phyloP scores from a whole-genome alignment of 2,888 invertebrate species.

The Gisinianus flammeolus region DNA sequence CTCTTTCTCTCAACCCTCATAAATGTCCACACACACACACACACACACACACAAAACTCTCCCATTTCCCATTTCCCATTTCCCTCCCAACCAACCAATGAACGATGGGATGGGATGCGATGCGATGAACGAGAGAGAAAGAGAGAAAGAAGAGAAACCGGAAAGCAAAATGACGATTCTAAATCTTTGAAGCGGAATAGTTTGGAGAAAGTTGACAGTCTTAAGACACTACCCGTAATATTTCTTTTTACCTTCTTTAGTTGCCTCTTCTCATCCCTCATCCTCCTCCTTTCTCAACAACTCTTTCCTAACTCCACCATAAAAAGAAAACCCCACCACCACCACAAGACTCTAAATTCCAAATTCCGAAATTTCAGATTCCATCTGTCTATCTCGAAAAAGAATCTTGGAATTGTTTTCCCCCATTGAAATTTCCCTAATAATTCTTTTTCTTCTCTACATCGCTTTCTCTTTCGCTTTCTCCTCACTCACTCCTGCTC shows the following conservation, averaged over 20 bases:
- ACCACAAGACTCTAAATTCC: neutral
- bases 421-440: neutral
- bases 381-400: neutral
- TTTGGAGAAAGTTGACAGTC: neutral
- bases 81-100: too few relatives aligned
- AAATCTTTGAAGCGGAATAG: neutral
- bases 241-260: too few relatives aligned
- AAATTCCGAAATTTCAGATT: neutral
- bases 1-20: too few relatives aligned
- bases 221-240: neutral
- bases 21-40: too few relatives aligned
- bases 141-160: too few relatives aligned
- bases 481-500: neutral
- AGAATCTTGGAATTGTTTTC: neutral
- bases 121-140: too few relatives aligned
- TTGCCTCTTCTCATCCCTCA: too few relatives aligned
- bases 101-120: too few relatives aligned
- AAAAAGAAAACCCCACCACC: neutral
- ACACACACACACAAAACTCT: too few relatives aligned
- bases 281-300: too few relatives aligned
- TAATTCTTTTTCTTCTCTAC: neutral
- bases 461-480: neutral
- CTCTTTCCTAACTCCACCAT: neutral
- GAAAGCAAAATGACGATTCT: too few relatives aligned
- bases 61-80: too few relatives aligned